phyloP scores from a whole-genome alignment of 2,888 invertebrate genomes.

The Operophtera brumata region DNA sequence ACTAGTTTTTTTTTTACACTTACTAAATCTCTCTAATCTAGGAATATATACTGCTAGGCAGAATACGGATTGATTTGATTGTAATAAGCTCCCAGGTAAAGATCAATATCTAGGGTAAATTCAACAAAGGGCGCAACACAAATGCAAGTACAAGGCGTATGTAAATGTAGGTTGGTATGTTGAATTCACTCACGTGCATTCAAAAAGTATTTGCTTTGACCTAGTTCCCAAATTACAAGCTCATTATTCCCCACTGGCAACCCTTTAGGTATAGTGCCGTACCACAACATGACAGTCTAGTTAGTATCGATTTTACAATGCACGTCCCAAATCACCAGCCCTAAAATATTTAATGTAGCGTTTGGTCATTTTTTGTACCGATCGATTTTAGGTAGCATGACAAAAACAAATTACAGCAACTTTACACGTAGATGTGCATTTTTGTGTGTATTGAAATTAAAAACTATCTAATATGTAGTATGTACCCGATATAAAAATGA shows the following conservation, averaged over 20 bases:
- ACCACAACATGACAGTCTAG: conserved; percentile 6
- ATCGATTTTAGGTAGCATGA: conserved; percentile 40
- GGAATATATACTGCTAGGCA: no score
- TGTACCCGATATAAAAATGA: no score
- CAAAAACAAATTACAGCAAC: conserved; percentile 21
- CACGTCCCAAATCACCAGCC: conserved; percentile 32
- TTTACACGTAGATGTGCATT: not conserved
- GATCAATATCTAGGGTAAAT: no score
- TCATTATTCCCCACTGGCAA: conserved; percentile 11
- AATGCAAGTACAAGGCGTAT: no score
- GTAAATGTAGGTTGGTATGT: no score
- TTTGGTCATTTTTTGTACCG: conserved; percentile 41
- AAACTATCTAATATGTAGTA: conserved; percentile 5
- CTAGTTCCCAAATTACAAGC: conserved; percentile 10
- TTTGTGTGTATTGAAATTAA: conserved; percentile 22
- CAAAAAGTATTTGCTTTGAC: not conserved
- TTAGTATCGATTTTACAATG: conserved; percentile 22
- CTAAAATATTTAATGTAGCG: conserved; percentile 46
- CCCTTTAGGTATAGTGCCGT: conserved; percentile 2
- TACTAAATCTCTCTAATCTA: no score
- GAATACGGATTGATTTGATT: no score
- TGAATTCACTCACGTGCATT: not conserved
- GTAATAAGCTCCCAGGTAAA: no score
- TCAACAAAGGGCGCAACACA: no score
- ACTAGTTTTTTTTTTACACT: no score